Percentiles rank a stretch among this genome's conserved stretches.
Conservation (phyloP, 2,888 invertebrate genomes). For the Sicus ferrugineus region DNA sequence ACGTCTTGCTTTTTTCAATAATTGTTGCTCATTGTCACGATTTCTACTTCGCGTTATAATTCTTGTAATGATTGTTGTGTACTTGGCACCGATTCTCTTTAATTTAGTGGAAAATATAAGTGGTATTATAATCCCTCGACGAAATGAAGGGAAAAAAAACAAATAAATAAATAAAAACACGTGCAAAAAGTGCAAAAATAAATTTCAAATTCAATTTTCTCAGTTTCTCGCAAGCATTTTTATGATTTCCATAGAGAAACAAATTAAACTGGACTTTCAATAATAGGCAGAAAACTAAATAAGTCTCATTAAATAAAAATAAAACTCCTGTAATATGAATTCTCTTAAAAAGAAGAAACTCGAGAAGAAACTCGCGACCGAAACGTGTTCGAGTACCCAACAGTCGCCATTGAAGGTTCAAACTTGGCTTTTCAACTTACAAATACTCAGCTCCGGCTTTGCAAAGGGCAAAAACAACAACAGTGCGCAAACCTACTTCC, state of each 20-base stretch:
- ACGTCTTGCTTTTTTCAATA: too few relatives aligned
- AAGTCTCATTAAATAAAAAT: neutral
- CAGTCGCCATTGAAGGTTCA: constrained; percentile 1
- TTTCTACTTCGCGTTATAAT: too few relatives aligned
- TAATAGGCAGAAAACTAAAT: neutral
- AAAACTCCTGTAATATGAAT: neutral
- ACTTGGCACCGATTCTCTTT: too few relatives aligned
- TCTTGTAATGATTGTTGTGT: too few relatives aligned
- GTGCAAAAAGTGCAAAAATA: neutral
- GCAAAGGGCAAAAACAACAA: neutral
- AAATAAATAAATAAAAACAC: too few relatives aligned
- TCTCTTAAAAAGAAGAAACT: neutral
- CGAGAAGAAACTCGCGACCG: neutral
- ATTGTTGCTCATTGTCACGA: too few relatives aligned
- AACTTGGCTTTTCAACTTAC: neutral
- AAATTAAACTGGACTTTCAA: neutral
- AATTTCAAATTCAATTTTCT: neutral
- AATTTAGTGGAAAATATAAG: too few relatives aligned
- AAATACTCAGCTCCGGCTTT: neutral
- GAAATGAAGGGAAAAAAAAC: neutral
- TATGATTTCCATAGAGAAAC: neutral
- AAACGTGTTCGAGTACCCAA: neutral
- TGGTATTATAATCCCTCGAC: neutral
- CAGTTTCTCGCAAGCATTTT: neutral
- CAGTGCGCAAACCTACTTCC: neutral